Evolutionary conservation across 2,113 vertebrate species (phyloP).

Genomic region (Pseudolaguvia tuberculata): DNA sequence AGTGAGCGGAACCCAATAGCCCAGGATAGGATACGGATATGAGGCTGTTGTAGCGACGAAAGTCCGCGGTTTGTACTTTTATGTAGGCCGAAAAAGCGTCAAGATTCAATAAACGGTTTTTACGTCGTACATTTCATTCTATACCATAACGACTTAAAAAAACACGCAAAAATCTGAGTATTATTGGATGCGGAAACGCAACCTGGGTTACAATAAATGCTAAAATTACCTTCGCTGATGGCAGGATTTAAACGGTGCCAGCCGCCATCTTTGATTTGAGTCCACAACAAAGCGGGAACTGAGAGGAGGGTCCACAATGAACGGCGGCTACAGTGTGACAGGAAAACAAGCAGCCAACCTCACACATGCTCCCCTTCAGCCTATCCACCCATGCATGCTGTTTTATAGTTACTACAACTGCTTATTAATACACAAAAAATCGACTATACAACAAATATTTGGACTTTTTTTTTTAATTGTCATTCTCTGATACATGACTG

Average conservation of each 20-base stretch:
- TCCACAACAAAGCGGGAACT: conserved; percentile 60
- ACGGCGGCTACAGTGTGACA: conserved; percentile 32
- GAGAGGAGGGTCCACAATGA: conserved; percentile 50
- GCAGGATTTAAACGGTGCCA: conserved; percentile 66
- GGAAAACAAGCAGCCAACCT: neutral
- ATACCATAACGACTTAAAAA: neutral
- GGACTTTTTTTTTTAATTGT: conserved; percentile 6
- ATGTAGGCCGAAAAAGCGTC: conserved; percentile 36
- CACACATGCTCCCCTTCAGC: neutral
- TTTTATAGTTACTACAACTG: neutral
- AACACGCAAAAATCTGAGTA: neutral
- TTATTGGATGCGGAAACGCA: neutral
- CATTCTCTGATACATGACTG: conserved; percentile 25
- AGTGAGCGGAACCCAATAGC: neutral
- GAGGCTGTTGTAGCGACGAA: conserved; percentile 8
- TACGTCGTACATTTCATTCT: neutral
- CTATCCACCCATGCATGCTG: neutral
- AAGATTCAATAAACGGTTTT: neutral
- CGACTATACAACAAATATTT: neutral
- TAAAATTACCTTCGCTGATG: conserved; percentile 60
- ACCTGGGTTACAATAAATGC: conserved; percentile 12
- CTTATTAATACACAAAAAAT: neutral
- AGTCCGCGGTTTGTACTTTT: conserved; percentile 26
- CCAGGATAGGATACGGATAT: conserved; percentile 1
- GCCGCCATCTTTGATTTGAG: conserved; percentile 70